Percentiles rank a stretch among this genome's conserved stretches.
phyloP scores from a whole-genome alignment of 2,113 vertebrate genomes.

The Thalassarche chlororhynchos region DNA sequence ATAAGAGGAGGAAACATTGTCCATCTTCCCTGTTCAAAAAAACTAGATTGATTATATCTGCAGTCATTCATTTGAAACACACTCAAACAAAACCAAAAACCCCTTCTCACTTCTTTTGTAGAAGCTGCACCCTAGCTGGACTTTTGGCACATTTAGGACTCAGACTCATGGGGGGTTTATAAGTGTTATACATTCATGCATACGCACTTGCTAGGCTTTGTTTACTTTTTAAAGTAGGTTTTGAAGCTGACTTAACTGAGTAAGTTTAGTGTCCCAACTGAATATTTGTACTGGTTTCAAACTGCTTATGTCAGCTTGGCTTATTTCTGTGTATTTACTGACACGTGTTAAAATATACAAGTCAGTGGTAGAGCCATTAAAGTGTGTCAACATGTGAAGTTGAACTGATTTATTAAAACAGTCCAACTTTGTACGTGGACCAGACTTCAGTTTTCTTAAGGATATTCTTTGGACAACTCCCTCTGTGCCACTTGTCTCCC shows the following conservation, averaged over 20 bases:
- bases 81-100: neutral
- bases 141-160: neutral
- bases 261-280: neutral
- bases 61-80: neutral
- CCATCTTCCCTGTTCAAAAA: neutral
- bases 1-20: neutral
- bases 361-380: conserved; percentile 17
- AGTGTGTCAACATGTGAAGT: neutral
- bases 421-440: neutral
- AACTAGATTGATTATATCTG: neutral
- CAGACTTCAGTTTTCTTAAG: neutral
- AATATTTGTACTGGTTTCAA: conserved; percentile 8
- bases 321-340: conserved; percentile 37
- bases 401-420: conserved; percentile 25
- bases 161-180: neutral
- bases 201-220: neutral
- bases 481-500: neutral
- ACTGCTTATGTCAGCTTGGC: conserved; percentile 14
- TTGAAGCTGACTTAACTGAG: neutral
- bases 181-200: neutral
- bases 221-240: conserved; percentile 7
- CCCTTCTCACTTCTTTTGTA: neutral
- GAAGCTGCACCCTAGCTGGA: neutral
- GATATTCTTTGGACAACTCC: neutral
- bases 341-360: conserved; percentile 48